Percentiles rank a stretch among this genome's conserved stretches.
Conservation (phyloP, 2,888 invertebrate species). For the Dolichomitus sp. region DNA sequence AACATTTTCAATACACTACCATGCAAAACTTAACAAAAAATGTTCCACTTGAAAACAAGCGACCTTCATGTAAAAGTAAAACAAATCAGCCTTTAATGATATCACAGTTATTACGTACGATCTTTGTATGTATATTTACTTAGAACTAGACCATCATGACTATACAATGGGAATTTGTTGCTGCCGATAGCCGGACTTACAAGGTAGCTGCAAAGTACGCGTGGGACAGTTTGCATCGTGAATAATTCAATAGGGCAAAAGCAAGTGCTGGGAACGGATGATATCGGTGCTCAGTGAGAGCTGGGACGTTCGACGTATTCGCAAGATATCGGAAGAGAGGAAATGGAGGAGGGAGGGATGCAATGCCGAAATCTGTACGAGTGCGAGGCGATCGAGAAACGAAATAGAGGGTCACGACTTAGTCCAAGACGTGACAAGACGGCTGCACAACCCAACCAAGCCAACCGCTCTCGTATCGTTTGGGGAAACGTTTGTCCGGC, state of each 20-base stretch:
- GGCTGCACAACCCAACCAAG: conserved; percentile 20
- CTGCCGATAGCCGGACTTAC: conserved; percentile 30
- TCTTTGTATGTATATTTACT: background rate
- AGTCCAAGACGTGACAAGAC: conserved; percentile 53
- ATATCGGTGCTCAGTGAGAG: conserved; percentile 69
- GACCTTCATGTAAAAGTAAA: no score
- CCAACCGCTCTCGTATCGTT: conserved; percentile 72
- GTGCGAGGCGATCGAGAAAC: conserved; percentile 49
- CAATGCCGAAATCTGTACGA: conserved; percentile 40
- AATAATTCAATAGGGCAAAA: conserved; percentile 65
- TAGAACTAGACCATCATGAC: background rate
- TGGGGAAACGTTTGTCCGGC: conserved; percentile 68
- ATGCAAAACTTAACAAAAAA: no score
- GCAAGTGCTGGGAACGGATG: conserved; percentile 61
- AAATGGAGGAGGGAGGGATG: conserved; percentile 13
- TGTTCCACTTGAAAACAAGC: no score
- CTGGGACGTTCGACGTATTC: conserved; percentile 75
- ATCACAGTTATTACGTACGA: background rate
- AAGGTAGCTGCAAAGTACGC: conserved; percentile 23
- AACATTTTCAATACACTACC: no score
- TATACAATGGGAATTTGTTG: conserved; percentile 31
- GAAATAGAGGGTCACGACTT: conserved; percentile 62
- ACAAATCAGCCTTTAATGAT: background rate
- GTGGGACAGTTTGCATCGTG: conserved; percentile 46
- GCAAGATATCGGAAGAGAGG: conserved; percentile 69